phyloP scores from a whole-genome alignment of 1,140 invertebrate species.

The Thrips palmi region DNA sequence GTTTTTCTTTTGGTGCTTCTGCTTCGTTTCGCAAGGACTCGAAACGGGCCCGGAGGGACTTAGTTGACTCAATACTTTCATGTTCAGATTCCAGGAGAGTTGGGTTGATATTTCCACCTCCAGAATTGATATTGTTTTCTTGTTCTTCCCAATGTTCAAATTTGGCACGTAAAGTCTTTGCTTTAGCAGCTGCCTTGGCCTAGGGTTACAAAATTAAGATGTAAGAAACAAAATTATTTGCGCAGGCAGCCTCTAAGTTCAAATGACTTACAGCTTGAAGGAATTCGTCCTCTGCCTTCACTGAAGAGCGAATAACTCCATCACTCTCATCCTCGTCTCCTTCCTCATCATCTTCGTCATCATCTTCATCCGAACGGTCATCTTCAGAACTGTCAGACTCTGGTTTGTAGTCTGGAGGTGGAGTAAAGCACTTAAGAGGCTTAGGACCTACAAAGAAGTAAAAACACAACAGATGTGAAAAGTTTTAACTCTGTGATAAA shows the following conservation, averaged over 20 bases:
- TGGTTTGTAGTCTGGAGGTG: slow-evolving; percentile 54
- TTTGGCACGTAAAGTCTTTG: slow-evolving; percentile 70
- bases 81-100: slow-evolving; percentile 26
- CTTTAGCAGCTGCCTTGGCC: slow-evolving; percentile 60
- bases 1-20: slow-evolving; percentile 30
- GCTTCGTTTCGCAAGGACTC: slow-evolving; percentile 45
- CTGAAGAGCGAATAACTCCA: slow-evolving; percentile 27
- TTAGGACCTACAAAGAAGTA: slow-evolving; percentile 36
- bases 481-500: not conserved
- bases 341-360: slow-evolving; percentile 31
- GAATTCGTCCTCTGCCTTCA: slow-evolving; percentile 39
- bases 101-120: slow-evolving; percentile 16
- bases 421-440: slow-evolving; percentile 73
- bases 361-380: slow-evolving; percentile 21
- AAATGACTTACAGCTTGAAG: slow-evolving; percentile 26
- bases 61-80: slow-evolving; percentile 53
- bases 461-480: slow-evolving; percentile 1
- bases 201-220: slow-evolving; percentile 21
- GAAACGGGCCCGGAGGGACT: slow-evolving; percentile 37
- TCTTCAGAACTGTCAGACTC: slow-evolving; percentile 18
- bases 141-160: slow-evolving; percentile 72
- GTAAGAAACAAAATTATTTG: not conserved
- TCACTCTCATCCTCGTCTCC: slow-evolving; percentile 21
- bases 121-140: slow-evolving; percentile 16
- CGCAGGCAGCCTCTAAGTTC: slow-evolving; percentile 1